Base-by-base conservation (phyloP, 2,113 vertebrate genomes). In the Takifugu bimaculatus region DNA sequence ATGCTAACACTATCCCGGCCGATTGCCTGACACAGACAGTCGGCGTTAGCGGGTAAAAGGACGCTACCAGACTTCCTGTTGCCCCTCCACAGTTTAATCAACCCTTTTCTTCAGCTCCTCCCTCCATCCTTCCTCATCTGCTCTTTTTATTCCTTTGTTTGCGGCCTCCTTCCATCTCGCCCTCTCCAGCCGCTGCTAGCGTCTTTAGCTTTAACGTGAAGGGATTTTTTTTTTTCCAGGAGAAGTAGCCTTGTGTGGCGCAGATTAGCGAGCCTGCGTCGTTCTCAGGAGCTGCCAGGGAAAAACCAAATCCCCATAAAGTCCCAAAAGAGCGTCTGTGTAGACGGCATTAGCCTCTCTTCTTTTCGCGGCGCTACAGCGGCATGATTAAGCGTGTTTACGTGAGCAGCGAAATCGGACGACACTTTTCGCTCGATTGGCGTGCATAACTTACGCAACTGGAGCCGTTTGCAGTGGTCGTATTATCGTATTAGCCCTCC, bases 231-330 rank as follows among this genome's bases (percentile, higher is more conserved):
- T n/a, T 77, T 67, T 71, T 39, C 29, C 12, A 45, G 54, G 63
- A 51, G 50, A 45, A 61, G 63, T 42, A 47, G 69, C 53, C 63
- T 65, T 59, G 61, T 66, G 64, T 58, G 43, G 60, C 57, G 74
- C 53, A 81, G 69, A 73, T 81, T 76, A 79, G 72, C 62, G 58
- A 26, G 49, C 35, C 50, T 5, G 39, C 35, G 52, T 26, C 26
- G 44, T 59, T 61, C 49, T 69, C 54, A 29, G 29, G 48, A 60
- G 75, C 68, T 72, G 68, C 61, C 49, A 65, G 65, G 62, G 69
- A 63, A 68, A 20, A 80, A 60, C 48, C 59, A 82, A 77, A 82
- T 80, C 69, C 65, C 55, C 55, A 62, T 57, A 29, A 72, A 74
- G 68, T 58, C 50, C 70, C 29, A 53, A 45, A 76, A 68, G 79